A percentile compares a stretch with the other conserved stretches of the same genome.
These are phyloP conservation scores for Diacarnus erythraeanus DNA, from an alignment of 37 sponge, comb jelly and placozoan species.

Conservation along the genomic window DNA sequence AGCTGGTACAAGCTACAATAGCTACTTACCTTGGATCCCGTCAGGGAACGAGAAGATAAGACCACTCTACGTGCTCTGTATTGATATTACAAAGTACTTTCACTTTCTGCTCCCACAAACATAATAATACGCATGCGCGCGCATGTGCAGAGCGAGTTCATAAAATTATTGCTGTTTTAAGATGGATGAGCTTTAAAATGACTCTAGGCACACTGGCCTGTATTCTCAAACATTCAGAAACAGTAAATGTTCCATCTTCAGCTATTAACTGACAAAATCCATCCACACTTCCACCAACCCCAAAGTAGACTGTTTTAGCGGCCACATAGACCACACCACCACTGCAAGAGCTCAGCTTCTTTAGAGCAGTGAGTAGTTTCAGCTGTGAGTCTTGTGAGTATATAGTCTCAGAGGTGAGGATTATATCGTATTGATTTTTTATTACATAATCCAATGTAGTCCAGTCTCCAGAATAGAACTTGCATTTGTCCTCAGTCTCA, in stretches of 20 bases:
- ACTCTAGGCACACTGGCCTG: slow-evolving; percentile 28
- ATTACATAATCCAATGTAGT: background rate
- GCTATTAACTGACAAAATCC: slow-evolving; percentile 71
- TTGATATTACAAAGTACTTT: too few species aligned
- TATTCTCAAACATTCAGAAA: slow-evolving; percentile 16
- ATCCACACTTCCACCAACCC: slow-evolving; percentile 85
- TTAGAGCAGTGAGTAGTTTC: slow-evolving; percentile 61
- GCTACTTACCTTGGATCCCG: too few species aligned
- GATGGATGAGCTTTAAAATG: slow-evolving; percentile 20
- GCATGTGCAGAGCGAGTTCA: too few species aligned
- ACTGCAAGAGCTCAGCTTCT: slow-evolving; percentile 24
- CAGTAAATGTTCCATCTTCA: slow-evolving; percentile 50
- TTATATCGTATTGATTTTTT: slow-evolving; percentile 71
- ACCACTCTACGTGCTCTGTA: too few species aligned
- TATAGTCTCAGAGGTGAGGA: slow-evolving; percentile 95
- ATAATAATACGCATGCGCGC: background rate
- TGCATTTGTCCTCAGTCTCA: slow-evolving; percentile 9
- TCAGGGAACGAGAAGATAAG: too few species aligned
- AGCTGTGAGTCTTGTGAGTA: slow-evolving; percentile 69
- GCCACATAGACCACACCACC: slow-evolving; percentile 76
- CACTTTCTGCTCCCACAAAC: too few species aligned
- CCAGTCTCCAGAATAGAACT: slow-evolving; percentile 85
- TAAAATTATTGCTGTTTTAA: background rate
- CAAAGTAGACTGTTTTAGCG: slow-evolving; percentile 93
- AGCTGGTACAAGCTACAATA: too few species aligned